Evolutionary conservation across 37 sponge, comb jelly and placozoan species (phyloP).

Genomic region (Tethya wilhelma): DNA sequence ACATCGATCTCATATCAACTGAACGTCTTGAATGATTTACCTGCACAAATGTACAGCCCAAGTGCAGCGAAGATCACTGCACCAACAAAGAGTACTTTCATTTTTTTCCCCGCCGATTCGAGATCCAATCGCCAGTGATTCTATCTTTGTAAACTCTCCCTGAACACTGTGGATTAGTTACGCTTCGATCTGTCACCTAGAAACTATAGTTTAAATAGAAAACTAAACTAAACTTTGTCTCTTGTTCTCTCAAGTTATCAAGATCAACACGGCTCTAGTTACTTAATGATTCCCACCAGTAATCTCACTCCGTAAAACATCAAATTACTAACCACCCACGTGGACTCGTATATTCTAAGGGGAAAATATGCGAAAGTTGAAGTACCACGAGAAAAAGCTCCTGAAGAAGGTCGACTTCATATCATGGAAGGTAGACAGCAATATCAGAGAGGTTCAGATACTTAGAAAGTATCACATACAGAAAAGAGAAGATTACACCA

Average conservation of each 20-base stretch:
- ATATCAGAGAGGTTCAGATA: conserved; percentile 78
- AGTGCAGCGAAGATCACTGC: neutral
- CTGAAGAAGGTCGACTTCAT: conserved; percentile 97
- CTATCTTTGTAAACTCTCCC: neutral
- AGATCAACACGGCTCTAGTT: too few relatives aligned
- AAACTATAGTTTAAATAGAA: too few relatives aligned
- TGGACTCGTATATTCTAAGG: neutral
- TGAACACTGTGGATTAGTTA: too few relatives aligned
- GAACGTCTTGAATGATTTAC: too few relatives aligned
- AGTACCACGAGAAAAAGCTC: conserved; percentile 95
- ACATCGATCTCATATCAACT: too few relatives aligned
- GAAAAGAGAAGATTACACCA: conserved; percentile 95
- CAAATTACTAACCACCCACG: too few relatives aligned
- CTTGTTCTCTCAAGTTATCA: too few relatives aligned
- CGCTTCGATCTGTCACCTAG: too few relatives aligned
- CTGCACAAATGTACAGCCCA: neutral
- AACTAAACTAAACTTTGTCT: too few relatives aligned
- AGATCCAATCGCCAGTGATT: too few relatives aligned
- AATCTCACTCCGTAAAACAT: too few relatives aligned
- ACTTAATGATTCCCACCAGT: too few relatives aligned
- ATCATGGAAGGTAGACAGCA: conserved; percentile 91
- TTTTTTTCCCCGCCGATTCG: neutral
- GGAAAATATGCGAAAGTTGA: conserved; percentile 86
- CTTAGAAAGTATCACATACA: conserved; percentile 92
- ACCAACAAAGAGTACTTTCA: neutral